phyloP scores from a whole-genome alignment of 2,888 invertebrate genomes.

The Cynaeus angustus region DNA sequence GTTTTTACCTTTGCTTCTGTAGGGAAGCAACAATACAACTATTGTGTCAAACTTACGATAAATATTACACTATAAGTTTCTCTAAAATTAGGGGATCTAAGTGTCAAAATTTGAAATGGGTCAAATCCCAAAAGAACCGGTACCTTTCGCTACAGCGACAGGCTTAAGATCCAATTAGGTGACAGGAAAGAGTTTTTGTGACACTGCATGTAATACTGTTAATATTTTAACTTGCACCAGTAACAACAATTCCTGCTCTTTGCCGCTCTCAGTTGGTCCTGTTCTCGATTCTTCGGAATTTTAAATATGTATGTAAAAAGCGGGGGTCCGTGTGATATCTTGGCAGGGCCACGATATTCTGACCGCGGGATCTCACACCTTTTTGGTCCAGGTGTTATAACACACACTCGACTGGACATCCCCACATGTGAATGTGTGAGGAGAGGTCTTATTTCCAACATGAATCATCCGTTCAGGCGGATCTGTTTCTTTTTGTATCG shows the following conservation, averaged over 20 bases:
- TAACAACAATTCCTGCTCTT: conserved; percentile 4
- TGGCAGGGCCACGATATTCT: conserved; percentile 47
- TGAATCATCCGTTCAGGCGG: conserved; percentile 62
- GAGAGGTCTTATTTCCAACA: conserved; percentile 54
- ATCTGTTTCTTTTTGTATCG: conserved; percentile 64
- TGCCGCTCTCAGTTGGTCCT: conserved; percentile 16
- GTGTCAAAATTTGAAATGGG: conserved; percentile 40
- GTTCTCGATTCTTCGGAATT: conserved; percentile 44
- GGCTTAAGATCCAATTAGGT: conserved; percentile 23
- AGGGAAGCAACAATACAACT: conserved; percentile 11
- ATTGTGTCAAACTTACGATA: conserved; percentile 32
- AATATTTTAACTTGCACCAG: background rate
- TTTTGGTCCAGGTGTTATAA: conserved; percentile 50
- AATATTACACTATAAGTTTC: conserved; percentile 23
- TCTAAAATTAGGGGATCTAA: conserved; percentile 31
- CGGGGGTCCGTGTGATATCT: conserved; percentile 52
- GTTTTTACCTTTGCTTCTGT: conserved; percentile 28
- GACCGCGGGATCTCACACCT: conserved; percentile 56
- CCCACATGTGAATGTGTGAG: conserved; percentile 30
- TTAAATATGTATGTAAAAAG: conserved; percentile 53
- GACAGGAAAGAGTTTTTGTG: background rate
- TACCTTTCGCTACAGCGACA: conserved; percentile 2
- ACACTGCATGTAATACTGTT: background rate
- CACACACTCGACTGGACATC: conserved; percentile 44
- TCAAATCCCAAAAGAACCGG: conserved; percentile 22